Conservation (phyloP, 2,797 vertebrate genomes). For the Eleutherodactylus coqui region DNA sequence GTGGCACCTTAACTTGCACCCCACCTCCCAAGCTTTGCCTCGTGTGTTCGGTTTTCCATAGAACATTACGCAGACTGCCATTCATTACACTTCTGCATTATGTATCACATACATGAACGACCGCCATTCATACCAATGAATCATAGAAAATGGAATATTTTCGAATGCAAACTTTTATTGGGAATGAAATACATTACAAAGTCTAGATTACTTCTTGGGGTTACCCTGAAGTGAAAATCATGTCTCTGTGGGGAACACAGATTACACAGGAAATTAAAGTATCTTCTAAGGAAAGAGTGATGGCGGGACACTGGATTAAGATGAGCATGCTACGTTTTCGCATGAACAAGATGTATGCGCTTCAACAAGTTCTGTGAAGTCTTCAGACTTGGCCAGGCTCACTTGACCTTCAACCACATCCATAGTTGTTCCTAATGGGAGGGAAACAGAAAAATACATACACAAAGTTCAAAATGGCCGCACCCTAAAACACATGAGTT, state of each 20-base stretch:
- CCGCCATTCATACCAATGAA: background rate
- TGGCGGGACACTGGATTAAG: conserved; percentile 54
- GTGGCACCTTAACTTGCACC: background rate
- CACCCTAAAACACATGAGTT: background rate
- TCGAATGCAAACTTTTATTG: conserved; percentile 72
- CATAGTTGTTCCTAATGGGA: conserved; percentile 67
- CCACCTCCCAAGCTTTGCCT: no score
- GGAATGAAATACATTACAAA: conserved; percentile 65
- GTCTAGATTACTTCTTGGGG: conserved; percentile 66
- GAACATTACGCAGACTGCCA: background rate
- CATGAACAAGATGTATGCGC: conserved; percentile 71
- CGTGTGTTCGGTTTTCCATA: no score
- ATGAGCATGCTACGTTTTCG: conserved; percentile 45
- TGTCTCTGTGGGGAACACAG: conserved; percentile 42
- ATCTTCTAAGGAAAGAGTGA: conserved; percentile 66
- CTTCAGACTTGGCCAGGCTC: conserved; percentile 69
- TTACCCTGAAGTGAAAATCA: conserved; percentile 64
- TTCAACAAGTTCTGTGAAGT: conserved; percentile 65
- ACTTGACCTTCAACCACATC: conserved; percentile 66
- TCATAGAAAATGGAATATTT: conserved; percentile 24
- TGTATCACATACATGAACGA: background rate
- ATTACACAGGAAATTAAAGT: conserved; percentile 58
- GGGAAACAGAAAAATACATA: conserved; percentile 11
- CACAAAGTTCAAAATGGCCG: background rate
- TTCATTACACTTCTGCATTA: background rate